Conservation (phyloP, 2,113 vertebrate genomes). For the Triplophysa tibetana region DNA sequence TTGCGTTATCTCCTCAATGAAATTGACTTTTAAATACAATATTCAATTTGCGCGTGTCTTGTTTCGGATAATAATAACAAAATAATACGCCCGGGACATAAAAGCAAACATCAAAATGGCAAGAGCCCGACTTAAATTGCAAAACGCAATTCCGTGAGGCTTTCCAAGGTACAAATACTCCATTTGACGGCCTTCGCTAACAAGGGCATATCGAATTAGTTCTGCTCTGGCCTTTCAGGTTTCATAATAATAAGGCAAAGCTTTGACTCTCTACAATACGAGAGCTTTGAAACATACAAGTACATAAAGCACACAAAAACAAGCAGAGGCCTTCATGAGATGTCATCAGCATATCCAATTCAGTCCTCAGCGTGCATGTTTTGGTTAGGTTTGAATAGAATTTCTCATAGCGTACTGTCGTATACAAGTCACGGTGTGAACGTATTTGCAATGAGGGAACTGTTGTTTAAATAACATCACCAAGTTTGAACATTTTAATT, state of each 20-base stretch:
- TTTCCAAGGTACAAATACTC: conserved; percentile 68
- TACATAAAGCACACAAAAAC: conserved; percentile 40
- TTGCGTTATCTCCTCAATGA: conserved; percentile 77
- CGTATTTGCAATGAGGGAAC: conserved; percentile 4
- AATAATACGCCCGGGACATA: conserved; percentile 77
- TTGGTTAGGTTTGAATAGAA: background rate
- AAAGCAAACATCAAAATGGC: conserved; percentile 75
- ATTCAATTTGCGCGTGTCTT: conserved; percentile 74
- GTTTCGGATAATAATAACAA: conserved; percentile 76
- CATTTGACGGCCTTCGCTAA: conserved; percentile 64
- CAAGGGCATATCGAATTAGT: conserved; percentile 66
- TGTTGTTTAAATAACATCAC: conserved; percentile 7
- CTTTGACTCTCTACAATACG: conserved; percentile 54
- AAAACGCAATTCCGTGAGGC: conserved; percentile 57
- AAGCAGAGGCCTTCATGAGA: conserved; percentile 34
- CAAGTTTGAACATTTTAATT: background rate
- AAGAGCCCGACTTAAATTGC: conserved; percentile 57
- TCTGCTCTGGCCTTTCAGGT: conserved; percentile 62
- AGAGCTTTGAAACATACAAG: conserved; percentile 39
- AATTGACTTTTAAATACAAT: conserved; percentile 81
- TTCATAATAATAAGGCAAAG: conserved; percentile 59
- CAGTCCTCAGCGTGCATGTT: background rate
- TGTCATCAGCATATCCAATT: conserved; percentile 12
- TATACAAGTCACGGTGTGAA: conserved; percentile 23
- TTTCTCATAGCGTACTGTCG: background rate